These are phyloP conservation scores for Riparia riparia DNA, from an alignment of 2,113 vertebrate genomes.

Conservation along the genomic window DNA sequence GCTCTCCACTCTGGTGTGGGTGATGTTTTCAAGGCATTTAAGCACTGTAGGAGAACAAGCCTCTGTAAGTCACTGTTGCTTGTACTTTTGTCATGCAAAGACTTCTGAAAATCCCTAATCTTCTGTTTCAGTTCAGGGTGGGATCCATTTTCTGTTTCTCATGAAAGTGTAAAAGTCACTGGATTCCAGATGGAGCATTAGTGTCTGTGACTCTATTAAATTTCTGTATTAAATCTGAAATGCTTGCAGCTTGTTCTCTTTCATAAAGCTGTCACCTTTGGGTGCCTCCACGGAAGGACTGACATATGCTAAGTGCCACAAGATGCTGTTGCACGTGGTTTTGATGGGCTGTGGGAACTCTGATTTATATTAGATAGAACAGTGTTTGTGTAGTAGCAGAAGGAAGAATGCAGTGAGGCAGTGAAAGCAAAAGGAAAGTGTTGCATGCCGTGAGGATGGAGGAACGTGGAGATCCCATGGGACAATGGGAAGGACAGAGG, in stretches of 20 bases:
- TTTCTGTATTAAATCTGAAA: neutral
- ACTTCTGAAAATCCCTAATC: constrained; percentile 1
- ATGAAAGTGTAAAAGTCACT: constrained; percentile 36
- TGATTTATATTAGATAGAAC: neutral
- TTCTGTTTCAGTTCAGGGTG: neutral
- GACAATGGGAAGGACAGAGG: neutral
- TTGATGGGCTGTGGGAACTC: neutral
- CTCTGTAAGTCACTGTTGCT: neutral
- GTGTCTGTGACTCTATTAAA: constrained; percentile 26
- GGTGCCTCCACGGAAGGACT: neutral
- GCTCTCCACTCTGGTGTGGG: neutral
- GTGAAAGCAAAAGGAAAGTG: constrained; percentile 9
- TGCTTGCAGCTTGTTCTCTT: neutral
- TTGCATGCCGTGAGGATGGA: neutral
- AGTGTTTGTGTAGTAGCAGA: neutral
- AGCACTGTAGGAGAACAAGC: neutral
- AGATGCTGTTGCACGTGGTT: neutral
- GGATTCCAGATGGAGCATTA: constrained; percentile 14
- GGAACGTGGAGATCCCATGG: neutral
- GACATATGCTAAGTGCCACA: neutral
- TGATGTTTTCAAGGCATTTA: neutral
- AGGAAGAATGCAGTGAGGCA: neutral
- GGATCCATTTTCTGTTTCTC: neutral
- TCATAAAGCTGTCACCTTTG: neutral
- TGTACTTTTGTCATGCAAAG: neutral